Evolutionary conservation across 1,140 invertebrate genomes (phyloP), one percentile per base, ranked within the genome.

Genomic region (Ceratina japonica): DNA sequence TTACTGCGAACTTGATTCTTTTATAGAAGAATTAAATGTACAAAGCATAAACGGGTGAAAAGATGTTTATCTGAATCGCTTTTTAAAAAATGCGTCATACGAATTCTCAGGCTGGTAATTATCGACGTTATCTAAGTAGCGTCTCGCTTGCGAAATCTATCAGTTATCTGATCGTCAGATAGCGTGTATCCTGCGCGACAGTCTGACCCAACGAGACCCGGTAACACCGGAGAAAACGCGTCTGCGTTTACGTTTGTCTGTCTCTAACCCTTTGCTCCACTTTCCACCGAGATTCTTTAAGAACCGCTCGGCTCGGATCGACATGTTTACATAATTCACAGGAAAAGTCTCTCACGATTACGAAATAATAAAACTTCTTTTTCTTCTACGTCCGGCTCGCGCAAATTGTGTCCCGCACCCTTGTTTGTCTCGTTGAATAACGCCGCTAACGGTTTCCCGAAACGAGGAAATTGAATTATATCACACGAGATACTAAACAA

Each of bases 321-420:
- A 31, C 51, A 3, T 3, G 31, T 61, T 76, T 76, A 51, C 56
- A n/a, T 76, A 70, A 76, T 62, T 22, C 37, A 1, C 24, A 22
- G 56, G 15, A 76, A 69, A 61, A 37, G 56, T 76, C 37, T 49
- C 2, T 13, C 3, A 7, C 3, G 18, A 18, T 76, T 76, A 61
- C 56, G 74, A 76, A 76, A 76, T 76, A 69, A n/a, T 16, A 24
- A 10, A 20, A 31, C 3, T 72, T 27, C 16, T 72, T 72, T 16
- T 22, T 18, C 37, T 27, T 18, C 58, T 7, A 20, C 13, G 31
- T 44, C 13, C 69, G 56, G 10, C 31, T 49, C 7, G 8, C 24
- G 20, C 16, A 37, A 27, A 51, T 22, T 0, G 16, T 49, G 49
- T 12, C 13, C 44, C 1, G 49, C 18, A 15, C 24, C 18, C 61